These are phyloP conservation scores for Notoglanidium macrostoma DNA, from an alignment of 2,797 vertebrate species.

Conservation along the genomic window DNA sequence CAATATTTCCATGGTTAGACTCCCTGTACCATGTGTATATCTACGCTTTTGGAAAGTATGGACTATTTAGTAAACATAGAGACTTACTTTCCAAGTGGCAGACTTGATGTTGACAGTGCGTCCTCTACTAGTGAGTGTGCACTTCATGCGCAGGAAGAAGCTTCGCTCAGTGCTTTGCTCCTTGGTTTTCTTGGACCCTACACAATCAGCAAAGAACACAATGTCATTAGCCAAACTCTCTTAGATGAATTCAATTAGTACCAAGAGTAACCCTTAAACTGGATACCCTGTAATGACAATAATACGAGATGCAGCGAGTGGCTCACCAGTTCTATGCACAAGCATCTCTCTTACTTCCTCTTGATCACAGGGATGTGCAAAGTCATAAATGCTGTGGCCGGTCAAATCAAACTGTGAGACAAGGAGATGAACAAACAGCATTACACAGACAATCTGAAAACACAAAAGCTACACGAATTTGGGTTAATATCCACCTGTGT, in stretches of 20 bases:
- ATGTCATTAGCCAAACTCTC: background rate
- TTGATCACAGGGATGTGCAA: constrained; percentile 93
- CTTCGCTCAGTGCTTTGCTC: constrained; percentile 85
- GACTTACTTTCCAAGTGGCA: constrained; percentile 89
- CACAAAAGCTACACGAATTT: background rate
- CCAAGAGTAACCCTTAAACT: background rate
- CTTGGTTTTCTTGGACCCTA: constrained; percentile 81
- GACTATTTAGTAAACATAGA: background rate
- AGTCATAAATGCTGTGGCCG: constrained; percentile 94
- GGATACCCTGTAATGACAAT: background rate
- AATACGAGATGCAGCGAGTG: background rate
- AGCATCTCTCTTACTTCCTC: constrained; percentile 92
- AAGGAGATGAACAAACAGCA: background rate
- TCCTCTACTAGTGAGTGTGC: constrained; percentile 87
- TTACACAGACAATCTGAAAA: background rate
- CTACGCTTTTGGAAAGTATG: no score
- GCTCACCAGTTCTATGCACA: constrained; percentile 83
- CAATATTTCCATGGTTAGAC: background rate
- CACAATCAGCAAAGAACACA: constrained; percentile 23
- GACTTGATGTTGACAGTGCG: constrained; percentile 92
- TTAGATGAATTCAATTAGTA: background rate
- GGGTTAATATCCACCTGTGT: constrained; percentile 80
- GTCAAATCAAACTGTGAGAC: constrained; percentile 88
- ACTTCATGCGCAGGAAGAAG: constrained; percentile 95
- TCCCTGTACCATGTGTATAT: background rate